Percentiles rank a stretch among this genome's conserved stretches.
Evolutionary conservation across 2,888 invertebrate species (phyloP).

Genomic region (Neoascia interrupta): DNA sequence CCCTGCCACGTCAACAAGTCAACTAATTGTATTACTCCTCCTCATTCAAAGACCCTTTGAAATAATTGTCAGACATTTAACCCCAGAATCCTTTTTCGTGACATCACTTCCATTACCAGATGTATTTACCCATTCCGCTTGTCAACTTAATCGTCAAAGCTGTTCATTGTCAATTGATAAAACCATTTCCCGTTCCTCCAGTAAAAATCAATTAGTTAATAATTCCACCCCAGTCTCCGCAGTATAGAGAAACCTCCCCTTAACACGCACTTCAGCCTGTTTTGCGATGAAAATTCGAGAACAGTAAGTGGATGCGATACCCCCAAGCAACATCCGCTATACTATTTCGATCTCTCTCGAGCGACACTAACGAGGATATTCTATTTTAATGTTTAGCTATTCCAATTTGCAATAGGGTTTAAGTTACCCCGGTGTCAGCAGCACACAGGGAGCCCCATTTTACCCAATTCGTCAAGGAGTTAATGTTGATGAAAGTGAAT

Average conservation of each 20-base stretch:
- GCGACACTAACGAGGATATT: slow-evolving; percentile 47
- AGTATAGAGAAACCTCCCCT: not conserved
- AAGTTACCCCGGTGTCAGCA: slow-evolving; percentile 32
- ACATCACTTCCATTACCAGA: not conserved
- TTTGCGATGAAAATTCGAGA: not conserved
- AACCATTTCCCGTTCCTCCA: not conserved
- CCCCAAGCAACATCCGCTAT: no score
- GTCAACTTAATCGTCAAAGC: not conserved
- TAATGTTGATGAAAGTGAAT: slow-evolving; percentile 58
- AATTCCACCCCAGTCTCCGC: no score
- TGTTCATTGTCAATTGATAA: not conserved
- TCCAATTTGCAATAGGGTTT: slow-evolving; percentile 37
- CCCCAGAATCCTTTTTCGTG: not conserved
- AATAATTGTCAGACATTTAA: no score
- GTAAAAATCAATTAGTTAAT: not conserved
- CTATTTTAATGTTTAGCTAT: slow-evolving; percentile 50
- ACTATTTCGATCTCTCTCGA: not conserved
- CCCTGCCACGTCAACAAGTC: no score
- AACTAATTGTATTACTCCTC: no score
- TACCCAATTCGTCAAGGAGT: slow-evolving; percentile 58
- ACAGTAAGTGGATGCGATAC: no score
- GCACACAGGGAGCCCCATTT: slow-evolving; percentile 4
- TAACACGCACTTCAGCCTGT: not conserved
- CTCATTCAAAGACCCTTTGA: no score
- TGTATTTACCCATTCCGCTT: not conserved